Evolutionary conservation across 2,888 invertebrate genomes (phyloP), one percentile per base, ranked within the genome.

Genomic region (Allygus modestus): DNA sequence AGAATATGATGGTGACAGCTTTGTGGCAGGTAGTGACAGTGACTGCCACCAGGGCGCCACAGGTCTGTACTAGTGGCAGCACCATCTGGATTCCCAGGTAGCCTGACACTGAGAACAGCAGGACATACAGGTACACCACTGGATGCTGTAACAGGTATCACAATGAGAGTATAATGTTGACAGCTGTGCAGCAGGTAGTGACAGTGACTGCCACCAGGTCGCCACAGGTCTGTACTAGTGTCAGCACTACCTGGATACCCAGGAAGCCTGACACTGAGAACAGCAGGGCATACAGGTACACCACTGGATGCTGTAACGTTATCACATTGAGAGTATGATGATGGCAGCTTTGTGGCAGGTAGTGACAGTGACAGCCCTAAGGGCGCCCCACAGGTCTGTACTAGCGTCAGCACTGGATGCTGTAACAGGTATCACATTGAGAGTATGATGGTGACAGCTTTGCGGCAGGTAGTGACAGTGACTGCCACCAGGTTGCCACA

Each of bases 131-230:
- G 91, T 98, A 98, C 7, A 95, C 96, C 89, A 94, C 87, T 0
- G 96, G 93, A 89, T 94, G 91, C 95, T 96, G 91, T 51, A 20
- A n/a, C 51, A 51, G 9, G 17, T 11, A 37, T 37, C 83, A 98
- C 87, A 99, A 99, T 0, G 98, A 99, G 87, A 99, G 92, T 43
- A 97, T 92, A 84, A 99, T 98, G 1, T 98, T 97, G 23, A 99
- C 93, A 0, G 97, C 98, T 91, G 99, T 98, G 75, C 97, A 92
- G 89, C 95, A 96, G 0, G 97, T 97, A 17, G 97, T 97, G 0
- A 98, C 97, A 0, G 98, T 98, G 0, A 98, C 98, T 0, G 99
- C 98, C n/a, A 96, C 93, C 23, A 98, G 95, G 11, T 98, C 99
- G 43, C 98, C 99, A 89, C 96, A 95, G 46, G 95, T 95, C 88